Evolutionary conservation across 2,113 vertebrate genomes (phyloP), one percentile per base, ranked within the genome.

Genomic region (Buteo buteo): DNA sequence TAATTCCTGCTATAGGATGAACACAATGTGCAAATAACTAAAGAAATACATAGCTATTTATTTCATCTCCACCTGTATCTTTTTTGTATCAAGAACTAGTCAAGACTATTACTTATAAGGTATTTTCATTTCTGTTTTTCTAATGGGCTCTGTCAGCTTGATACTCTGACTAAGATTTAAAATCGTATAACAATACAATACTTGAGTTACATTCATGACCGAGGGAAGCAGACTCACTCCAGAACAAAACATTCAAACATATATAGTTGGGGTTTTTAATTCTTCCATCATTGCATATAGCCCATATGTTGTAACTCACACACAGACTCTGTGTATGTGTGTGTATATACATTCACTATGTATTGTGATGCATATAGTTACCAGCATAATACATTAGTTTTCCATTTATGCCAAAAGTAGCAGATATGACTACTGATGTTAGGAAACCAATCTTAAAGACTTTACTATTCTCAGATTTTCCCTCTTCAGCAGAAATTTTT

Each of bases 381-480:
- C 15, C 22, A 77, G 29, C 26, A 64, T 13, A 78, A 47, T 18
- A 32, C 2, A 9, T 38, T 44, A 50, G 24, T 21, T 70, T 82
- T 42, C 18, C 15, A 52, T 49, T 47, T 49, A 58, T 17, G 6
- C 5, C 55, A 66, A 86, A 80, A 65, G 32, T 7, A 66, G 17
- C 69, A 89, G 11, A 38, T 32, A 58, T 5, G 10, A 86, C 17
- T 82, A 29, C 9, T 66, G 42, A n/a, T 70, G n/a, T 57, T 66
- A 66, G 11, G 29, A 65, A 25, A 42, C 32, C 58, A 80, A 36
- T 44, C 76, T 44, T 82, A 47, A 80, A 81, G n/a, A 91, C 61
- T 86, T 93, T 52, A 69, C n/a, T 83, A 28, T 29, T 10, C 58
- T 13, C 42, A 79, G 15, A 89, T 95, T 95, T 96, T 38, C 36